phyloP scores from a whole-genome alignment of 2,113 vertebrate genomes.

The Heloderma charlesbogerti region DNA sequence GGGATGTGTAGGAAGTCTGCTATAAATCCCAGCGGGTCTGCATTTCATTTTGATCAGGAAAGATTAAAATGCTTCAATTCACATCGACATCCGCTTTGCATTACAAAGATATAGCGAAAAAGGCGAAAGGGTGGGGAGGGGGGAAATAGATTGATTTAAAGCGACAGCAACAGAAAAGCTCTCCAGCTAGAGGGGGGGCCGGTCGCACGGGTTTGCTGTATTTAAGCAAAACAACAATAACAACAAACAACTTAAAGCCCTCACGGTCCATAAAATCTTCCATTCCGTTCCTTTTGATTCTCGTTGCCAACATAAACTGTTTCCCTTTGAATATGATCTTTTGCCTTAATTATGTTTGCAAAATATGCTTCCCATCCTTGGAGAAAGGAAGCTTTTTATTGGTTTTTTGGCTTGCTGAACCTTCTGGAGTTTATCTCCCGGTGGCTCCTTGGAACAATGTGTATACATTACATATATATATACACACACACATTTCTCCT shows the following conservation, averaged over 20 bases:
- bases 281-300: neutral
- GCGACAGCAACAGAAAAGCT: conserved; percentile 4
- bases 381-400: conserved; percentile 2
- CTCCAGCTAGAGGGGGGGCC: neutral
- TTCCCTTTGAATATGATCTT: conserved; percentile 26
- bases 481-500: neutral
- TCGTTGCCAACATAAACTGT: conserved; percentile 8
- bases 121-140: neutral
- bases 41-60: conserved; percentile 49
- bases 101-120: conserved; percentile 36
- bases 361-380: conserved; percentile 24
- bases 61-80: conserved; percentile 41
- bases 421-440: neutral
- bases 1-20: conserved; percentile 34
- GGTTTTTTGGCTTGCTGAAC: neutral
- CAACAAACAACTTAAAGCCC: conserved; percentile 4
- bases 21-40: conserved; percentile 46
- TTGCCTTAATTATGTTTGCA: conserved; percentile 30
- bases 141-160: conserved; percentile 18
- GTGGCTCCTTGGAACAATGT: neutral
- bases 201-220: neutral
- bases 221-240: conserved; percentile 14
- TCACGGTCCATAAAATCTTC: conserved; percentile 2
- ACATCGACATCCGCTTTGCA: conserved; percentile 37
- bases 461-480: neutral